Evolutionary conservation across 1,140 invertebrate genomes (phyloP), one percentile per base, ranked within the genome.

Genomic region (Alviniconcha marisindica): DNA sequence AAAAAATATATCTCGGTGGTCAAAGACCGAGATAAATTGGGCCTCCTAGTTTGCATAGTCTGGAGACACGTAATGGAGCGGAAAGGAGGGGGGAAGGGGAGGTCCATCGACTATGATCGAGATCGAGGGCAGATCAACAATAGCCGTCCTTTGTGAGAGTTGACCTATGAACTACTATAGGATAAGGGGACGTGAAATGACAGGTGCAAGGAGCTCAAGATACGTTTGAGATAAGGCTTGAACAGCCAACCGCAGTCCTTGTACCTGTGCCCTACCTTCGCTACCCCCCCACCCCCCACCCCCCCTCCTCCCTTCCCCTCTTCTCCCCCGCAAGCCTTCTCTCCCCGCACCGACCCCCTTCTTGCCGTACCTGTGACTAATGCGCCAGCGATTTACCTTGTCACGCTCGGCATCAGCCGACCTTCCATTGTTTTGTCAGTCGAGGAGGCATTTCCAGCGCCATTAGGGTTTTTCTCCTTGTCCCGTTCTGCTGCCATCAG

Each of bases 121-220:
- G 69, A 33, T 33, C 33, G 63, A 33, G 69, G 69, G 33, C 69
- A 71, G 69, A 33, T 71, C 38, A 40, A 71, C 69, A 71, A 71
- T 71, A 71, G 69, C 31, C 36, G 36, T 38, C 69, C 69, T 71
- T 66, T 71, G 69, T 71, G 36, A 71, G n/a, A 60, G 69, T 15
- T 36, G 36, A 24, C 36, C 63, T 71, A 7, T 24, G 31, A 40
- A 36, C 18, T 15, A 71, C 63, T 71, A 7, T 24, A 18, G 36
- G 69, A 33, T 15, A 71, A 71, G 69, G 36, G 69, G 69, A 71
- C 69, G 36, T 36, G 31, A 71, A 71, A 24, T 71, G 69, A 71
- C 69, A 71, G 69, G 69, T 71, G 69, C 69, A 71, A 71, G 69
- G 69, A 33, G 69, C 38, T 18, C 7, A 14, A 42, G 69, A 42